A percentile compares a stretch with the other conserved stretches of the same genome.
These are phyloP conservation scores for Drosophila pectinifera DNA, from an alignment of 1,140 invertebrate species.

Conservation along the genomic window DNA sequence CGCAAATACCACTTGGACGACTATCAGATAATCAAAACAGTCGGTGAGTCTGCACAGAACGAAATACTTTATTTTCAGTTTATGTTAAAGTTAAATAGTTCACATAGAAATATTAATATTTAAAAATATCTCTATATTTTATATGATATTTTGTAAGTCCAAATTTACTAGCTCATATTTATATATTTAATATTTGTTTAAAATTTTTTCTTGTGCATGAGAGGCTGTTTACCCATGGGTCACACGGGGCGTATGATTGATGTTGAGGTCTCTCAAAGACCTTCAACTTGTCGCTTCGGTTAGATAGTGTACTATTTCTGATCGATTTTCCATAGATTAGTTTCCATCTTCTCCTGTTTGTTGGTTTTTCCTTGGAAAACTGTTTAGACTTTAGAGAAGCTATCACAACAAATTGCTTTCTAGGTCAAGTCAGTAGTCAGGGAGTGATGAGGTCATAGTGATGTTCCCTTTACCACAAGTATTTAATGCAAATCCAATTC, in stretches of 20 bases:
- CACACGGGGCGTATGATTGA: constrained; percentile 39
- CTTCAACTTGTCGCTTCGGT: constrained; percentile 47
- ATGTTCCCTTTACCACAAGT: background rate
- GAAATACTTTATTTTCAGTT: no score
- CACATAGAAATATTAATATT: no score
- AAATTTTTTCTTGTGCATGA: background rate
- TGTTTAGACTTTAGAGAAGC: constrained; percentile 51
- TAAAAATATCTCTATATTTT: background rate
- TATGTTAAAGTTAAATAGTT: no score
- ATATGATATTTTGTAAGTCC: background rate
- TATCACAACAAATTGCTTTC: constrained; percentile 52
- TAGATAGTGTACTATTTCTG: constrained; percentile 21
- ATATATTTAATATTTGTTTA: no score
- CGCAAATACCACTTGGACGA: constrained; percentile 91
- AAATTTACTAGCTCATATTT: no score
- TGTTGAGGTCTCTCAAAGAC: constrained; percentile 32
- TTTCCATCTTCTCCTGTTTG: constrained; percentile 38
- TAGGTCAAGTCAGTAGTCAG: constrained; percentile 49
- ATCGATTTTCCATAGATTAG: constrained; percentile 28
- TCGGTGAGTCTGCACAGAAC: constrained; percentile 88
- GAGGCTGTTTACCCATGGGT: constrained; percentile 20
- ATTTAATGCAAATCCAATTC: background rate
- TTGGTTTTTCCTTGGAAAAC: constrained; percentile 34
- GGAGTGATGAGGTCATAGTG: constrained; percentile 34
- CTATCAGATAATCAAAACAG: constrained; percentile 92